These are phyloP conservation scores for Apogon hyalosoma DNA, from an alignment of 2,797 vertebrate species.

Conservation along the genomic window DNA sequence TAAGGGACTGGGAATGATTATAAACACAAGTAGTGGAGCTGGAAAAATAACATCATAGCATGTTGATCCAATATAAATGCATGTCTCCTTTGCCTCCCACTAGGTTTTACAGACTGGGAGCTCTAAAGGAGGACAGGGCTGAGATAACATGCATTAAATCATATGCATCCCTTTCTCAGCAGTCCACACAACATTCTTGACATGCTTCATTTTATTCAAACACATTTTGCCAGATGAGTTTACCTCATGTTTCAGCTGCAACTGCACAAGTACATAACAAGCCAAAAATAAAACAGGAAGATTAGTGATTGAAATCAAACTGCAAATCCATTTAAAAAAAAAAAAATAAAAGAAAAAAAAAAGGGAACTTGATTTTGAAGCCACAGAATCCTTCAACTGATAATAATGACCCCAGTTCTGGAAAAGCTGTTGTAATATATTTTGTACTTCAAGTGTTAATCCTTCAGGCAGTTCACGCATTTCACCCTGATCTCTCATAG, in stretches of 20 bases:
- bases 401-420: conserved; percentile 65
- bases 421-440: conserved; percentile 53
- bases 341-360: conserved; percentile 27
- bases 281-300: conserved; percentile 34
- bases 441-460: conserved; percentile 66
- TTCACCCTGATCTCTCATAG: conserved; percentile 44
- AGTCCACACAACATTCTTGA: conserved; percentile 62
- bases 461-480: conserved; percentile 54
- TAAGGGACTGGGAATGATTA: conserved; percentile 69
- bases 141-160: conserved; percentile 74
- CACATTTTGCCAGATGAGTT: conserved; percentile 26
- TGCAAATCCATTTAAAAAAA: conserved; percentile 16
- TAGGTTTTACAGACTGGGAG: conserved; percentile 68
- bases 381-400: conserved; percentile 52
- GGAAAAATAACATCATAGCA: conserved; percentile 70
- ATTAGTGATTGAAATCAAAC: conserved; percentile 51
- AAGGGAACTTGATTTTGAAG: conserved; percentile 45
- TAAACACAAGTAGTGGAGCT: conserved; percentile 63
- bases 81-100: conserved; percentile 74
- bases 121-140: conserved; percentile 63
- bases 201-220: conserved; percentile 67
- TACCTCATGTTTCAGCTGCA: conserved; percentile 34
- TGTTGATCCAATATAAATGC: conserved; percentile 82
- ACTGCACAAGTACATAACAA: conserved; percentile 42
- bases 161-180: conserved; percentile 53